Base-by-base conservation (phyloP, 2,888 invertebrate genomes). In the Nycteola revayana region DNA sequence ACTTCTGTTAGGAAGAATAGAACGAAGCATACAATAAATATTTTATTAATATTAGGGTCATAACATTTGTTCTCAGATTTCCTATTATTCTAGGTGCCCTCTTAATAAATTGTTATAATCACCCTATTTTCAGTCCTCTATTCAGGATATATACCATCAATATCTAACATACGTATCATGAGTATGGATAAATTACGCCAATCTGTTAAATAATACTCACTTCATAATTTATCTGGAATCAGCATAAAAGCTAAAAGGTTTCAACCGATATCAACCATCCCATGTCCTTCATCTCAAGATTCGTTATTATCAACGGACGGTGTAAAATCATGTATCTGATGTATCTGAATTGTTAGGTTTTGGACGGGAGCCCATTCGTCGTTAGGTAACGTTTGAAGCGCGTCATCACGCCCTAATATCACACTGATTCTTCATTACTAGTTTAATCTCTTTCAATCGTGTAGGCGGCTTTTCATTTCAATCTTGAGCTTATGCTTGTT, bases 371-470 rank as follows among this genome's bases (percentile, higher is more conserved):
- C 60, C 56, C 55, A 44, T 26, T 22, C 32, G 11, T 38, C 36
- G 48, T 58, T 50, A 36, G 48, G 44, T 41, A 56, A 59, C 60
- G 21, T 21, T 21, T 41, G 56, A 42, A 44, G 48, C 44, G 37
- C 55, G 55, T 56, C 55, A 56, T 50, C 39, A 28, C 52, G 52
- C 40, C 45, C 52, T 56, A 44, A 59, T 51, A 59, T 55, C 44
- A 32, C 52, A 42, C 28, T 56, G 40, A 51, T 55, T 44, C 42
- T 50, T 51, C 40, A 59, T 55, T 51, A 59, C 56, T 39, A 39
- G 22, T 55, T 38, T 55, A 44, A 55, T 48, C 51, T 58, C 32
- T 49, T 39, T 36, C 30, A 34, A 50, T 47, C 33, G 43, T 41
- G 42, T 50, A 26, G 46, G 43, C 28, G 39, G 35, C 27, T 31